Evolutionary conservation across 2,113 vertebrate genomes (phyloP).

Genomic region (Lasiurus cinereus): DNA sequence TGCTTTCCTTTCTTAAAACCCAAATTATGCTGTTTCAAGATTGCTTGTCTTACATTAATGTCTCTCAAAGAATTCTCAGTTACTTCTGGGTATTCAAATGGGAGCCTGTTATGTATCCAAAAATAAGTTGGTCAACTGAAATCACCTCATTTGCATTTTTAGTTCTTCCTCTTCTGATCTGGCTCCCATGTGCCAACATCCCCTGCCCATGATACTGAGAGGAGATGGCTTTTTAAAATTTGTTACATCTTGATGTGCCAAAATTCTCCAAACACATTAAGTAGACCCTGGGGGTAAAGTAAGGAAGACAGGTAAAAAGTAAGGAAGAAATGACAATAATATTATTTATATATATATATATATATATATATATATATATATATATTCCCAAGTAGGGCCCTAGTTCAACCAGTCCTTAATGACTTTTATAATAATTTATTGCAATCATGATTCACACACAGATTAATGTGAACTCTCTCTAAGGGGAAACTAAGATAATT

Average conservation of each 20-base stretch:
- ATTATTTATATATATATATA: too few relatives aligned
- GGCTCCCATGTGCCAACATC: not conserved
- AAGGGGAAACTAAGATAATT: not conserved
- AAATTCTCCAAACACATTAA: not conserved
- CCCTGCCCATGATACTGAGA: not conserved
- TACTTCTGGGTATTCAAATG: not conserved
- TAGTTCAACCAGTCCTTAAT: not conserved
- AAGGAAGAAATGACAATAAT: not conserved
- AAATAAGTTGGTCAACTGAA: not conserved
- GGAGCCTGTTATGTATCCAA: too few relatives aligned
- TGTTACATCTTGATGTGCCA: not conserved
- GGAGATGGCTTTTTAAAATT: not conserved
- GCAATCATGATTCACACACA: not conserved
- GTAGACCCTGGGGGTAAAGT: not conserved
- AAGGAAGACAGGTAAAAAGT: not conserved
- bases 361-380: too few relatives aligned
- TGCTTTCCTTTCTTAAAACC: conserved; percentile 12
- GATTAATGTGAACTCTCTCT: not conserved
- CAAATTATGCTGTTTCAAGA: not conserved
- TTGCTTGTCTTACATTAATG: not conserved
- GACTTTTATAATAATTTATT: not conserved
- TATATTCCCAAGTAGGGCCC: not conserved
- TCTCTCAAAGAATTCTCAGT: not conserved
- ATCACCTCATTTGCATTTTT: not conserved
- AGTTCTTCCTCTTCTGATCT: not conserved